Conservation (phyloP, 2,113 vertebrate species). For the Proteles cristata region DNA sequence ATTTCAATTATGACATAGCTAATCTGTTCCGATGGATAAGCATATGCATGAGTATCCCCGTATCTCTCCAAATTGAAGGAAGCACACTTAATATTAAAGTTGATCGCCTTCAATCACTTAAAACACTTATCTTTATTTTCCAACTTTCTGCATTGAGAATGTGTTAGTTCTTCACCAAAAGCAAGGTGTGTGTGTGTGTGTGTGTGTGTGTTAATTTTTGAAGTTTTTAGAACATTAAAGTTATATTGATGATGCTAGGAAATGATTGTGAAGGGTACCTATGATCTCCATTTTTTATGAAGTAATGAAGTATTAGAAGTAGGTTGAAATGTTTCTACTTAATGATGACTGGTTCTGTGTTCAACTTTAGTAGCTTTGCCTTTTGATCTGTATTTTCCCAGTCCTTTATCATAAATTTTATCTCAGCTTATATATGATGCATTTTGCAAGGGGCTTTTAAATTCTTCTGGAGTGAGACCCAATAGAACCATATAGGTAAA, state of each 20-base stretch:
- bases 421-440: not conserved
- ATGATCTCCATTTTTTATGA: not conserved
- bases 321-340: not conserved
- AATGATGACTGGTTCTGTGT: not conserved
- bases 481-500: not conserved
- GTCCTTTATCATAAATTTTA: not conserved
- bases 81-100: not conserved
- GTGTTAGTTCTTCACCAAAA: not conserved
- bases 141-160: not conserved
- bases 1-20: not conserved
- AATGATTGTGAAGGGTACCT: not conserved
- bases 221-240: not conserved
- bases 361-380: not conserved
- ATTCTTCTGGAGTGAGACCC: not conserved
- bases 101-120: not conserved
- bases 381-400: not conserved
- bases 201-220: not conserved
- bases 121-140: not conserved
- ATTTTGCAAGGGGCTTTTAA: not conserved
- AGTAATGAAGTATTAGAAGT: not conserved
- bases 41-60: not conserved
- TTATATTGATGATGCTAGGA: not conserved
- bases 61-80: not conserved
- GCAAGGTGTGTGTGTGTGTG: not conserved
- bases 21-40: not conserved